Percentiles rank a stretch among this genome's conserved stretches.
Evolutionary conservation across 1,140 invertebrate species (phyloP).

Genomic region (Drosophila biarmipes): DNA sequence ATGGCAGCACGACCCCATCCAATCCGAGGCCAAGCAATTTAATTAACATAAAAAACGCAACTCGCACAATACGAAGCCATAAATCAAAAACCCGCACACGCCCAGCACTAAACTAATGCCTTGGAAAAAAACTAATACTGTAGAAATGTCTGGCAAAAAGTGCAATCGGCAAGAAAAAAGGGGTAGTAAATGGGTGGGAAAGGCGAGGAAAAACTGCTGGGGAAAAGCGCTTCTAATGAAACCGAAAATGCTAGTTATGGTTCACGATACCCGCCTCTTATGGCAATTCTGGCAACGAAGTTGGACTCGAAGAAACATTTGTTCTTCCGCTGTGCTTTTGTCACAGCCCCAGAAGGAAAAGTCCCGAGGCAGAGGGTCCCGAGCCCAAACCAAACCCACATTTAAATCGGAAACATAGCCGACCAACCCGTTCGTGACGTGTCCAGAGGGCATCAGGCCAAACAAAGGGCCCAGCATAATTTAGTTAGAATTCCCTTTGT

Average conservation of each 20-base stretch:
- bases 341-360: conserved; percentile 7
- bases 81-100: conserved; percentile 70
- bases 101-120: conserved; percentile 54
- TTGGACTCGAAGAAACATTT: conserved; percentile 25
- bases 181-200: neutral
- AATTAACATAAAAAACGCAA: conserved; percentile 78
- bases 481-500: conserved; percentile 52
- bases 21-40: conserved; percentile 53
- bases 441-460: conserved; percentile 60
- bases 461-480: conserved; percentile 67
- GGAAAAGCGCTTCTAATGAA: conserved; percentile 47
- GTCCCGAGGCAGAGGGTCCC: neutral
- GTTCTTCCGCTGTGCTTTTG: conserved; percentile 31
- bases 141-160: conserved; percentile 44
- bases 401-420: conserved; percentile 10
- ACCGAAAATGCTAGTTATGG: conserved; percentile 47
- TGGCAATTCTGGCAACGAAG: conserved; percentile 34
- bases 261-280: conserved; percentile 16
- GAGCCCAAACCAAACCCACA: conserved; percentile 28
- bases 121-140: conserved; percentile 33
- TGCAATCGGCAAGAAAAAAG: conserved; percentile 17
- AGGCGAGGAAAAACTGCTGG: neutral
- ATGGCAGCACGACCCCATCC: neutral
- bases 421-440: conserved; percentile 45
- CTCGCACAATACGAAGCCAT: conserved; percentile 64